Base-by-base conservation (phyloP, 2,888 invertebrate genomes). In the Clostera curtula region DNA sequence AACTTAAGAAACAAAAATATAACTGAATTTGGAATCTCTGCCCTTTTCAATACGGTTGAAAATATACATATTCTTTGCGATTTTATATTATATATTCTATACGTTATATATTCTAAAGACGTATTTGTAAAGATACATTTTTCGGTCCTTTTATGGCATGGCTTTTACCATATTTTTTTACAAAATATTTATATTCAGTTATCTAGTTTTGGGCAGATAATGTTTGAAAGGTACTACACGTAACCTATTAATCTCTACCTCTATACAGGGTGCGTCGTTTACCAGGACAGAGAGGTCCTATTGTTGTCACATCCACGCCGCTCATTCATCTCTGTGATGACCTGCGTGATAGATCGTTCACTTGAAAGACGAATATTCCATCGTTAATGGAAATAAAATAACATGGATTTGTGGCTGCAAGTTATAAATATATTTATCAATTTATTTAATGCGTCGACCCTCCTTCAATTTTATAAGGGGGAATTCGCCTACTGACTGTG, bases 271-370 rank as follows among this genome's bases (percentile, higher is more conserved):
- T 37, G 28, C 48, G 42, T 44, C 40, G 45, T 49, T 53, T 56
- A 47, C 46, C 38, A 42, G 31, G 31, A 44, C 42, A 37, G 40
- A 40, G 49, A 51, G 42, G 36, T 37, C 37, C 46, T 32, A 61
- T 65, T 66, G 66, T 65, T 61, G 67, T 56, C 63, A 59, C 37
- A 49, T 49, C 47, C 60, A 62, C 46, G 48, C 40, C 29, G 45
- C 49, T 57, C 49, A 55, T 59, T 56, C 57, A 54, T 20, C 36
- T 50, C 45, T 56, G 57, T 60, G 56, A 56, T 56, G 56, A 50
- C 47, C 49, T 34, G 46, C 37, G 51, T 61, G 62, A 67, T 64
- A 58, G 66, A 67, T 67, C 54, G 53, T 47, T 40, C 27, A 40
- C 43, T 48, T 42, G 38, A 35, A 43, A 42, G 43, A 50, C 55